phyloP scores from a whole-genome alignment of 2,888 invertebrate genomes.

The Macrostomum cliftonense region DNA sequence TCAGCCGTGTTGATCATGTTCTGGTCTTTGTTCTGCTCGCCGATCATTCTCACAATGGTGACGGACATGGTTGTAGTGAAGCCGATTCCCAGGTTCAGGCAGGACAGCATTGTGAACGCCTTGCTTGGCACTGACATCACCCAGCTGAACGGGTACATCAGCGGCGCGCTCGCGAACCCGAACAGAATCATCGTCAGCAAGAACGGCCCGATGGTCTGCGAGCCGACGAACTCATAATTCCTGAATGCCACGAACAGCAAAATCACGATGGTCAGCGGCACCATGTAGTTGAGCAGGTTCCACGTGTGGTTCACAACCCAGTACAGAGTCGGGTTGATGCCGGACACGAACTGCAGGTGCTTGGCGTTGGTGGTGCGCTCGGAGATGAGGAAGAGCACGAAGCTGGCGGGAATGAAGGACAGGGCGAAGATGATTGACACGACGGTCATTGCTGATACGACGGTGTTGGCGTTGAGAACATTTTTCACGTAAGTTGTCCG shows the following conservation, averaged over 20 bases:
- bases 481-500: conserved; percentile 55
- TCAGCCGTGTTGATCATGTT: conserved; percentile 19
- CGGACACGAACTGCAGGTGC: conserved; percentile 46
- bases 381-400: conserved; percentile 56
- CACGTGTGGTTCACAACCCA: conserved; percentile 55
- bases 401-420: conserved; percentile 56
- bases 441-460: conserved; percentile 21
- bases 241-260: conserved; percentile 56
- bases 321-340: conserved; percentile 49
- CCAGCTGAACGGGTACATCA: conserved; percentile 57
- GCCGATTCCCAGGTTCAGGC: conserved; percentile 60
- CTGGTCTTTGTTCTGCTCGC: conserved; percentile 23
- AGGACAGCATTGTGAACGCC: conserved; percentile 62
- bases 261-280: conserved; percentile 50
- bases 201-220: conserved; percentile 47
- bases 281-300: conserved; percentile 55
- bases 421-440: conserved; percentile 44
- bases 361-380: conserved; percentile 55
- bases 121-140: conserved; percentile 51
- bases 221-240: conserved; percentile 56
- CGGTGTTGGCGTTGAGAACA: conserved; percentile 18
- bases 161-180: conserved; percentile 51
- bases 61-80: conserved; percentile 43
- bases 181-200: conserved; percentile 48
- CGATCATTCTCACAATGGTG: conserved; percentile 52